Percentiles rank a stretch among this genome's conserved stretches.
These are phyloP conservation scores for Poeciliopsis occidentalis DNA, from an alignment of 2,113 vertebrate species.

Conservation along the genomic window DNA sequence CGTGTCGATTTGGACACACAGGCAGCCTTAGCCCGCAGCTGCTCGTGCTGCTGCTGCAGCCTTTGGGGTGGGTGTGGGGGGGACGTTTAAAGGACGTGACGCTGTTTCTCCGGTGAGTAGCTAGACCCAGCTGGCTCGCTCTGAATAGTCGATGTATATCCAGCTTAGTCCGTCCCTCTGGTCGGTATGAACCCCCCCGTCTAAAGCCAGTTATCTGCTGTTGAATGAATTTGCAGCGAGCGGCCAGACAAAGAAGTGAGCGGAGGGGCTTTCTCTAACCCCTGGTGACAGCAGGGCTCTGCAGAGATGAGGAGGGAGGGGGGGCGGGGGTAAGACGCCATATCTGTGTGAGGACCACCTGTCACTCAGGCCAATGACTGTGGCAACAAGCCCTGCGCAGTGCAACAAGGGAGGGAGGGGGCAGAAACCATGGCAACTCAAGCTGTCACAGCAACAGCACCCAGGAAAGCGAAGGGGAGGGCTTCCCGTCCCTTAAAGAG, in stretches of 20 bases:
- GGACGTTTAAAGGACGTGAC: conserved; percentile 58
- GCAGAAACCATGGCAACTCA: conserved; percentile 78
- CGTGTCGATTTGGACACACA: conserved; percentile 35
- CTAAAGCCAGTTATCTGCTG: conserved; percentile 59
- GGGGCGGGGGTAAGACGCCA: conserved; percentile 47
- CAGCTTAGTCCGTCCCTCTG: conserved; percentile 26
- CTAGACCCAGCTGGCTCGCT: conserved; percentile 32
- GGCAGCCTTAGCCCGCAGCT: conserved; percentile 66
- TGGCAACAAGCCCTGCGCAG: conserved; percentile 74
- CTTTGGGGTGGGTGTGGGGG: conserved; percentile 33
- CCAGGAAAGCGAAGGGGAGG: conserved; percentile 51
- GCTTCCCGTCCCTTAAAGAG: conserved; percentile 63
- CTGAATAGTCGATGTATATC: conserved; percentile 15
- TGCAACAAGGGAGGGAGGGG: conserved; percentile 60
- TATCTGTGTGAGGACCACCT: conserved; percentile 68
- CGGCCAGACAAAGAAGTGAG: conserved; percentile 33
- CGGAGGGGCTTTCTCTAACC: conserved; percentile 28
- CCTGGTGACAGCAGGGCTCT: conserved; percentile 31
- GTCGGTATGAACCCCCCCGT: conserved; percentile 49
- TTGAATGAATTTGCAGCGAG: conserved; percentile 56
- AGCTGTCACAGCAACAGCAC: conserved; percentile 69
- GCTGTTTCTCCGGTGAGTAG: conserved; percentile 60
- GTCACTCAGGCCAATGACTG: conserved; percentile 77
- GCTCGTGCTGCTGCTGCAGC: conserved; percentile 68
- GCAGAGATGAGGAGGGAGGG: background rate